Evolutionary conservation across 2,888 invertebrate species (phyloP).

Genomic region (Pandemis corylana): DNA sequence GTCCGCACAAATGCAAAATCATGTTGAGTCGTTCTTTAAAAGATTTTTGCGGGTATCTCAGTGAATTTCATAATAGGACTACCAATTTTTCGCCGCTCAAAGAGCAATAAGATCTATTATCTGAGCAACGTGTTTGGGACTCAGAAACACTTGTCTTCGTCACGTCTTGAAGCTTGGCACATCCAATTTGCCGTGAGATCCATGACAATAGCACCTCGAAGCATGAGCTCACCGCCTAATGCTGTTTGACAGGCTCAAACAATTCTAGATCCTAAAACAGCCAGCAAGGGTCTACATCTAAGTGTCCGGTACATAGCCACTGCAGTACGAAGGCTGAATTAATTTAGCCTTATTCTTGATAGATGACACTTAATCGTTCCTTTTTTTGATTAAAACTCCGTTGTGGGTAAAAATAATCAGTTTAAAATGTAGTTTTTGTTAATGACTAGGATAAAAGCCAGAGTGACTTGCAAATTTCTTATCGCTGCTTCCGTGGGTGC

Average conservation of each 20-base stretch:
- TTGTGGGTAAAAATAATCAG: no score
- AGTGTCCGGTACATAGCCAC: not conserved
- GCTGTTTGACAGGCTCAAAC: conserved; percentile 23
- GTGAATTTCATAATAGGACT: conserved; percentile 10
- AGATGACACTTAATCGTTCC: conserved; percentile 22
- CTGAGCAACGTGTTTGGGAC: conserved; percentile 20
- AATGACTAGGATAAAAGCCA: not conserved
- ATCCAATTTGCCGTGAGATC: conserved; percentile 66
- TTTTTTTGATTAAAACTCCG: no score
- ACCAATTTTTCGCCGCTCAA: conserved; percentile 11
- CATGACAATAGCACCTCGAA: conserved; percentile 57
- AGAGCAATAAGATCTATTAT: conserved; percentile 28
- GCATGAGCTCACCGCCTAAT: conserved; percentile 48
- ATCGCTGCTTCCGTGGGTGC: conserved; percentile 31
- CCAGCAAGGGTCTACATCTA: conserved; percentile 14
- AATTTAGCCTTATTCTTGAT: conserved; percentile 37
- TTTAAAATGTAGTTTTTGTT: not conserved
- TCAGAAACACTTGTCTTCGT: conserved; percentile 41
- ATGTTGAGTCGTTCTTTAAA: not conserved
- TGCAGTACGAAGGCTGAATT: conserved; percentile 34
- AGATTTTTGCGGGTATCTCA: conserved; percentile 13
- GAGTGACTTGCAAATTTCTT: conserved; percentile 30
- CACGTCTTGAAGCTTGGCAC: conserved; percentile 52
- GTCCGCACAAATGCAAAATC: not conserved
- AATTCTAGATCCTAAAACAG: conserved; percentile 23